Evolutionary conservation across 2,888 invertebrate species (phyloP).

Genomic region (Scaptomyza reducta): DNA sequence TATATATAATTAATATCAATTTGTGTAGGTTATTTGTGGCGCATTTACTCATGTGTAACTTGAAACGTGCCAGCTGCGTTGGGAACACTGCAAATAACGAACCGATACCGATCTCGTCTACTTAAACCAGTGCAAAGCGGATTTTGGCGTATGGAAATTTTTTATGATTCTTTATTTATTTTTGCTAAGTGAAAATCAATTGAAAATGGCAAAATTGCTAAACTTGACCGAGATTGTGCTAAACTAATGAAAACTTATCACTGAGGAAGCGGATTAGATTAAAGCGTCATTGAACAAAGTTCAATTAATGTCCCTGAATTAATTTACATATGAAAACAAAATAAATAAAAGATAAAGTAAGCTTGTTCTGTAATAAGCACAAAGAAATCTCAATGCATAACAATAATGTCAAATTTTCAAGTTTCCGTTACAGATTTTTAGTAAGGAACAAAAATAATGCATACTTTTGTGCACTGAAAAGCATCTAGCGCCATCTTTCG

Average conservation of each 20-base stretch:
- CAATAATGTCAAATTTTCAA: conserved; percentile 3
- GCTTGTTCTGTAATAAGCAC: too few species aligned
- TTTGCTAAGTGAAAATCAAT: conserved; percentile 35
- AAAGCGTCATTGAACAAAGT: conserved; percentile 53
- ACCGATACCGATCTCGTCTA: conserved; percentile 39
- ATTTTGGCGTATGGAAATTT: conserved; percentile 40
- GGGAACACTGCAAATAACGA: conserved; percentile 38
- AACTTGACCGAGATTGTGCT: conserved; percentile 65
- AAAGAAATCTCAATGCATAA: too few species aligned
- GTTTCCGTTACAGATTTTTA: conserved; percentile 5
- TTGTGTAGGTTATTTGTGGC: conserved; percentile 60
- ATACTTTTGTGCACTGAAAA: conserved; percentile 45
- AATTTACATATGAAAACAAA: background rate
- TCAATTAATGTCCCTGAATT: conserved; percentile 18
- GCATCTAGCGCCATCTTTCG: conserved; percentile 41
- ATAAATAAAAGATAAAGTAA: background rate
- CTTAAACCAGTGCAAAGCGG: conserved; percentile 59
- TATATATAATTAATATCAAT: conserved; percentile 70
- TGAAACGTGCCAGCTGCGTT: conserved; percentile 63
- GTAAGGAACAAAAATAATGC: conserved; percentile 17
- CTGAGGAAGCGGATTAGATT: conserved; percentile 48
- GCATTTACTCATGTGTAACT: conserved; percentile 63
- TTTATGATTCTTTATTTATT: conserved; percentile 23
- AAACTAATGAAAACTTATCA: conserved; percentile 15
- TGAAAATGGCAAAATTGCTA: conserved; percentile 36